phyloP scores from a whole-genome alignment of 1,140 invertebrate genomes.

The Zaprionus gabonicus region DNA sequence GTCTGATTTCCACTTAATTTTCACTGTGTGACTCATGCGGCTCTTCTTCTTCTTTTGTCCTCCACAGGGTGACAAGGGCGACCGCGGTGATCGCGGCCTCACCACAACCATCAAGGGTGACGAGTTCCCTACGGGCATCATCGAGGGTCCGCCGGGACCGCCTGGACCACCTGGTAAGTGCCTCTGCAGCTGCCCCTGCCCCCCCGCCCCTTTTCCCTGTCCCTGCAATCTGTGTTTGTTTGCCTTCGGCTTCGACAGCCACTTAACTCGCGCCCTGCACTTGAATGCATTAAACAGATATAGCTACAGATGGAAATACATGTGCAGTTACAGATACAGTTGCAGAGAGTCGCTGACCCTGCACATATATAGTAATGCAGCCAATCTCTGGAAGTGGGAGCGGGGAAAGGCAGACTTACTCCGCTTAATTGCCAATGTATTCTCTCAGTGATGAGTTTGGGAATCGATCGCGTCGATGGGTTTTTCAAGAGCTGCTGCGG shows the following conservation, averaged over 20 bases:
- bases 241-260: conserved; percentile 51
- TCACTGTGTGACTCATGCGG: conserved; percentile 62
- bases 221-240: conserved; percentile 37
- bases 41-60: conserved; percentile 23
- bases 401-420: neutral
- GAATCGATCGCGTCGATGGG: conserved; percentile 50
- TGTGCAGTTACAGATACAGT: conserved; percentile 16
- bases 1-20: conserved; percentile 66
- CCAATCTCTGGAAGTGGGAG: neutral
- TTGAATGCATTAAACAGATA: conserved; percentile 24
- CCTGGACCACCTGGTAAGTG: conserved; percentile 93
- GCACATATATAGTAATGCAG: neutral
- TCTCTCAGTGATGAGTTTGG: conserved; percentile 39
- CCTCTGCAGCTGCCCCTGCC: conserved; percentile 41
- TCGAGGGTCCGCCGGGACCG: conserved; percentile 96
- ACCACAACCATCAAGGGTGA: conserved; percentile 95
- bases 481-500: conserved; percentile 76
- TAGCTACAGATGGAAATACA: conserved; percentile 25
- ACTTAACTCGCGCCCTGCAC: conserved; percentile 55
- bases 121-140: conserved; percentile 95
- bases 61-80: conserved; percentile 93
- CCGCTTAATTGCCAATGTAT: neutral
- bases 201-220: neutral
- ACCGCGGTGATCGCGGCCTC: conserved; percentile 95
- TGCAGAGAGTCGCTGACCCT: conserved; percentile 16